These are phyloP conservation scores for Pteruthius melanotis DNA, from an alignment of 2,113 vertebrate species.

Conservation along the genomic window DNA sequence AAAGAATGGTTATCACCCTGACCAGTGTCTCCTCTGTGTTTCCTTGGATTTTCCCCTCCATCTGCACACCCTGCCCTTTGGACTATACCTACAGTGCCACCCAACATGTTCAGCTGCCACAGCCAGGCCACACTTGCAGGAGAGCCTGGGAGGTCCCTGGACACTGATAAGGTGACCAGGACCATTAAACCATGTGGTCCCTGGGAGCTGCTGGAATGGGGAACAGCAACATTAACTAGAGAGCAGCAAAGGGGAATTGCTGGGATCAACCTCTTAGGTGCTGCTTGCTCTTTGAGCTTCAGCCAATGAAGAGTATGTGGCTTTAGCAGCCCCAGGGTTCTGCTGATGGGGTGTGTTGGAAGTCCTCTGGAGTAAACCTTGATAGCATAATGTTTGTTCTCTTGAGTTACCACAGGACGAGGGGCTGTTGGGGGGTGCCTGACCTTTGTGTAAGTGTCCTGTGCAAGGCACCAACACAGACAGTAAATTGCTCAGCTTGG, in stretches of 20 bases:
- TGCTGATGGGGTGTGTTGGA: neutral
- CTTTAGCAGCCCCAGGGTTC: neutral
- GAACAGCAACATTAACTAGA: neutral
- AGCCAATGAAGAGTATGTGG: rapidly evolving
- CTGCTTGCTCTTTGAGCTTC: neutral
- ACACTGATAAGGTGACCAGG: neutral
- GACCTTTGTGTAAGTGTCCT: neutral
- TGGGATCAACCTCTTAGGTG: neutral
- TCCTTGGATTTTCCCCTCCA: neutral
- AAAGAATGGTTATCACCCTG: neutral
- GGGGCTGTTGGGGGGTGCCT: neutral
- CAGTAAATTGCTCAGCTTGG: neutral
- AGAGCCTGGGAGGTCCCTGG: neutral
- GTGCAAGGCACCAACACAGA: neutral
- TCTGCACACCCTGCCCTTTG: neutral
- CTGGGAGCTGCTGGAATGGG: neutral
- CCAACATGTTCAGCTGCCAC: rapidly evolving
- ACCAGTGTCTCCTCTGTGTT: neutral
- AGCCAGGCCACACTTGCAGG: neutral
- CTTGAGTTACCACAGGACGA: rapidly evolving
- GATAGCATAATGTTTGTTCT: neutral
- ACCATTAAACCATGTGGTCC: rapidly evolving
- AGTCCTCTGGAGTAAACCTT: neutral
- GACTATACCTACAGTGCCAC: neutral
- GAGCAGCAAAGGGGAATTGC: neutral